Base-by-base conservation (phyloP, 2,797 vertebrate genomes). In the Acanthurus leucopareius region DNA sequence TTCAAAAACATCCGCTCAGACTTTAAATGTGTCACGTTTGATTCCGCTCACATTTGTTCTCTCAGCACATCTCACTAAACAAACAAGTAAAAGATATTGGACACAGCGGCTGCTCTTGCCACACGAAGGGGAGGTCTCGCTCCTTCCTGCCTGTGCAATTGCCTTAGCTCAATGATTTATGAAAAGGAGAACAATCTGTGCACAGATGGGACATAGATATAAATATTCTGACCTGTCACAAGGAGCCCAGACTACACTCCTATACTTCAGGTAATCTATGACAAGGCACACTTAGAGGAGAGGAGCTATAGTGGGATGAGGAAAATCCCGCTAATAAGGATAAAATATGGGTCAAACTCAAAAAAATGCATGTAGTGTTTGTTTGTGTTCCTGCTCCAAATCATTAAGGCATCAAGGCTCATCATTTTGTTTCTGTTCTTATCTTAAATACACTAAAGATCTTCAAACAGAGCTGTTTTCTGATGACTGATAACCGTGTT, bases 91-190 rank as follows among this genome's bases (percentile, higher is more conserved):
- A 73, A 84, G 80, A 81, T 75, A 86, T 82, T 80, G 89, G 89
- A 86, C 83, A 54, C 89, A 75, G 87, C 79, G 80, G 86, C 81
- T 84, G 89, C 80, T 81, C 65, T 84, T 82, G 85, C 65, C 73
- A 79, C 87, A 79, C 63, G 69, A 70, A 74, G 73, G 83, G 79
- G 83, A 86, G 86, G 69, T 85, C 89, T 80, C 85, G 81, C 88
- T 93, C 81, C 83, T 84, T 83, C 80, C 69, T 85, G 88, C 67
- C 69, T 86, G 94, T 93, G 93, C 87, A 95, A 94, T 94, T 94
- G 93, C 91, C 84, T 95, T 92, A 91, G 92, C 87, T 90, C 88
- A 94, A 88, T 93, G 93, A 94, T 94, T 94, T 95, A 95, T 93
- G 85, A 93, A 94, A 93, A 93, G 85, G 68, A 91, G 86, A 94